Conservation (phyloP, 2,888 invertebrate species). For the Synanthedon formicaeformis region DNA sequence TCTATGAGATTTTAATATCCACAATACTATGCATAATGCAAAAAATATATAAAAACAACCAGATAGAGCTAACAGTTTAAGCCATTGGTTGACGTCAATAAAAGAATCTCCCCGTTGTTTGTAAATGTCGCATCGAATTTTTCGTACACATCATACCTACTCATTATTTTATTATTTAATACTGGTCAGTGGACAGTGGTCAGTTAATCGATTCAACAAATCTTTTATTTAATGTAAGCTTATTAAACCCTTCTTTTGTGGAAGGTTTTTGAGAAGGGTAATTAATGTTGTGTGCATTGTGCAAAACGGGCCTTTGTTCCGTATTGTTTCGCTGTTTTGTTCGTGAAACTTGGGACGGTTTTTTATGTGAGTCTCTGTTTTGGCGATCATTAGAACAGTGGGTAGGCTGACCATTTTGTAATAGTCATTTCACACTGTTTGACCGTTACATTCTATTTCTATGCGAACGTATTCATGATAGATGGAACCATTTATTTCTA, state of each 20-base stretch:
- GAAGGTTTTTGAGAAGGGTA: conserved; percentile 50
- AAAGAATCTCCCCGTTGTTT: neutral
- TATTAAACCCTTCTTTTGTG: conserved; percentile 64
- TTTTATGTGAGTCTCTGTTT: conserved; percentile 48
- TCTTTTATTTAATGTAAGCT: conserved; percentile 63
- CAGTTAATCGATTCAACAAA: conserved; percentile 39
- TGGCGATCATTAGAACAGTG: conserved; percentile 60
- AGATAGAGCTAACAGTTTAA: no score
- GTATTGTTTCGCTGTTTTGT: conserved; percentile 42
- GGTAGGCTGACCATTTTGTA: conserved; percentile 52
- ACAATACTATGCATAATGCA: no score
- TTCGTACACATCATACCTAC: conserved; percentile 12
- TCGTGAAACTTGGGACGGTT: conserved; percentile 28
- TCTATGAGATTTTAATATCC: no score
- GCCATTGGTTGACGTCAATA: no score
- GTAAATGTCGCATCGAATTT: conserved; percentile 51
- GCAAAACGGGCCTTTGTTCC: conserved; percentile 55
- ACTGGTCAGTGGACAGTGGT: conserved; percentile 45
- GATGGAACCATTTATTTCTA: no score
- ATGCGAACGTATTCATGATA: neutral
- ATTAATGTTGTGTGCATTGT: conserved; percentile 64
- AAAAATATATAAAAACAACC: no score
- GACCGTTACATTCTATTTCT: conserved; percentile 30
- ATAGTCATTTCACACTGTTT: conserved; percentile 43
- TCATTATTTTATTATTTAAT: conserved; percentile 6